Base-by-base conservation (phyloP, 1,140 invertebrate species). In the Monomorium pharaonis region DNA sequence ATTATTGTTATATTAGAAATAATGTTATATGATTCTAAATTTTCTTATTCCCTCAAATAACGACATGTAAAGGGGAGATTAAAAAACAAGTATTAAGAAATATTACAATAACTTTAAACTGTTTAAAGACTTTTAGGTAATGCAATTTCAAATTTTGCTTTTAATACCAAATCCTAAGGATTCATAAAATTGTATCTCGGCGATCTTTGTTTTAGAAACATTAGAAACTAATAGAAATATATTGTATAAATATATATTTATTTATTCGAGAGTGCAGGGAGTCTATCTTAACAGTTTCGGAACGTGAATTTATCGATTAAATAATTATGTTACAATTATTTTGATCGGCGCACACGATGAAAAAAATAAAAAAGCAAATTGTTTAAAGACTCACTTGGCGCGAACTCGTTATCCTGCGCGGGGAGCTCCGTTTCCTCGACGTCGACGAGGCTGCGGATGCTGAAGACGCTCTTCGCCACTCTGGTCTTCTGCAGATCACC, bases 391-490 rank as follows among this genome's bases (percentile, higher is more conserved):
- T 92, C 47, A 94, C 92, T 92, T 51, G 84, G 69, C 12, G 86
- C 9, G 27, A 72, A 44, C 14, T 90, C 86, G 2, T 90, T 90
- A 4, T 93, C 91, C 54, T 49, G 74, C 49, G 58, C 70, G 0
- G 89, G 67, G 0, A 91, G 33, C 47, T 88, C 91, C n/a, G 89
- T 86, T 24, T 95, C 95, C 54, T 95, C 95, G 7, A 96, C 93
- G 88, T 96, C 95, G n/a, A 96, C 96, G 37, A 96, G 91, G 86
- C 95, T 96, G 9, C 95, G 92, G 60, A 96, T 96, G 56, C 95
- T 96, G 91, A 96, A 96, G 18, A 96, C 95, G 69, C 95, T 96
- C 81, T 96, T 96, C 10, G 96, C 95, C 2, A 95, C 94, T 6
- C 96, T 91, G 5, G 95, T 94, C 89, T 96, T 96, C 72, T 93